Percentiles rank a stretch among this genome's conserved stretches.
phyloP scores from a whole-genome alignment of 2,888 invertebrate species.

The Heterodera filipjevi region DNA sequence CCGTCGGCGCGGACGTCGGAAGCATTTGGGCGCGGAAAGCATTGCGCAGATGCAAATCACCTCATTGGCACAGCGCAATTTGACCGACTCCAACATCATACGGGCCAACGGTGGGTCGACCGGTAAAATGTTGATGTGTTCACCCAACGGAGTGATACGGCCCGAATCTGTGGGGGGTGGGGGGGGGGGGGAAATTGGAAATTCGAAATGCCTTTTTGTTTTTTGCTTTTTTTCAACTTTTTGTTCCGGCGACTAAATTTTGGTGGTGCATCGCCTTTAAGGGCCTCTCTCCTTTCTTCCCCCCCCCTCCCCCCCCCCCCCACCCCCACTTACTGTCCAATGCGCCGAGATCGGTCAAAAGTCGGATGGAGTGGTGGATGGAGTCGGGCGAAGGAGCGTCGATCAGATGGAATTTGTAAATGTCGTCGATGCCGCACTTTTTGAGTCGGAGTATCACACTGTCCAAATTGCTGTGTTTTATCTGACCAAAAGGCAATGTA shows the following conservation, averaged over 20 bases:
- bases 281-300: background rate
- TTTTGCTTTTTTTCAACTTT: no score
- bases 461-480: conserved; percentile 79
- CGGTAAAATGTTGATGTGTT: conserved; percentile 99
- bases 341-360: conserved; percentile 81
- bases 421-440: conserved; percentile 95
- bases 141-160: conserved; percentile 92
- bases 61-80: conserved; percentile 98
- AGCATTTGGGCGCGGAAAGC: conserved; percentile 92
- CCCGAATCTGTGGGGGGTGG: conserved; percentile 69
- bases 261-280: no score
- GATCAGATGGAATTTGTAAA: conserved; percentile 99
- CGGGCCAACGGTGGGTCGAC: conserved; percentile 92
- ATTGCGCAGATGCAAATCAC: conserved; percentile 85
- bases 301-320: no score
- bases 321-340: conserved; percentile 74
- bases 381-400: conserved; percentile 99
- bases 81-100: conserved; percentile 96
- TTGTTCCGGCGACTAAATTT: no score
- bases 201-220: no score
- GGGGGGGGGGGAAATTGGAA: no score
- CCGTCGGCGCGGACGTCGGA: conserved; percentile 91
- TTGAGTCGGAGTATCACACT: conserved; percentile 97
- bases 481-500: background rate
- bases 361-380: conserved; percentile 93